Evolutionary conservation across 2,113 vertebrate species (phyloP).

Genomic region (Haplochromis burtoni): DNA sequence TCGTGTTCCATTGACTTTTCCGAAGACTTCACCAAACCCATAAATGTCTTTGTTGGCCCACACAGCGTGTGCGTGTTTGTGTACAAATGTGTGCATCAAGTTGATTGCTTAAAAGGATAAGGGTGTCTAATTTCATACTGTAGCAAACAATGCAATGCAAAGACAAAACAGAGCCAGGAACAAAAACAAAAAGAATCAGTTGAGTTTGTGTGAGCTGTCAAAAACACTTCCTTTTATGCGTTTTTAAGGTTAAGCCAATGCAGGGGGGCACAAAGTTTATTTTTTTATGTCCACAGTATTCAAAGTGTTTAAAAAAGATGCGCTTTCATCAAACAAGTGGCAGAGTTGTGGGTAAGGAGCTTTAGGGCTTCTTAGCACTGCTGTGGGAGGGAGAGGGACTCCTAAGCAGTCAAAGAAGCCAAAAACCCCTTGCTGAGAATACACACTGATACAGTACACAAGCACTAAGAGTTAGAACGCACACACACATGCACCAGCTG

Average conservation of each 20-base stretch:
- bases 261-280: not conserved
- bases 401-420: constrained; percentile 47
- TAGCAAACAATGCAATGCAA: not conserved
- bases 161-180: not conserved
- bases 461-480: not conserved
- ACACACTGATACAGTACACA: constrained; percentile 25
- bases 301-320: not conserved
- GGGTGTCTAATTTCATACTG: not conserved
- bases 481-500: constrained; percentile 7
- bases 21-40: too few relatives aligned
- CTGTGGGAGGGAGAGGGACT: constrained; percentile 39
- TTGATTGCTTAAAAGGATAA: not conserved
- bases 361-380: constrained; percentile 38
- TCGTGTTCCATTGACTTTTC: too few relatives aligned
- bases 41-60: too few relatives aligned
- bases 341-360: constrained; percentile 23
- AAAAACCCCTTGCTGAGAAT: constrained; percentile 32
- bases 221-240: not conserved
- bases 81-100: too few relatives aligned
- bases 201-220: not conserved
- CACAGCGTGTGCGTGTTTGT: too few relatives aligned
- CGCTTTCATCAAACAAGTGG: constrained; percentile 33
- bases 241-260: not conserved
- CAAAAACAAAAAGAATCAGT: not conserved
- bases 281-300: constrained; percentile 22